Conservation (phyloP, 1,140 invertebrate species). For the Branchinecta lindahli region DNA sequence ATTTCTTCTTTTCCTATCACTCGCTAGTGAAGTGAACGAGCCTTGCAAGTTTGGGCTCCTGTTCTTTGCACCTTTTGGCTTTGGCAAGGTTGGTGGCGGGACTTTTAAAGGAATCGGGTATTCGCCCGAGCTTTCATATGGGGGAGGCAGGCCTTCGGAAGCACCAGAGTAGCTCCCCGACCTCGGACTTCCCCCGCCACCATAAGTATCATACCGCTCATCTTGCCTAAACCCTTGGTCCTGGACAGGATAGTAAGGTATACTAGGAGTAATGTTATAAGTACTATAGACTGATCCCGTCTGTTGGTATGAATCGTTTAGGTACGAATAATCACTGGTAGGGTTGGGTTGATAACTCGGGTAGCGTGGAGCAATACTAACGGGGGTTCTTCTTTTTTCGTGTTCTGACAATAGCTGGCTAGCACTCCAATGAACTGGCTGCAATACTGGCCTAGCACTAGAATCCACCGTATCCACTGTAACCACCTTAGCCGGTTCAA, state of each 20-base stretch:
- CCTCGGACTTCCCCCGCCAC: background rate
- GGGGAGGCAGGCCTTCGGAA: background rate
- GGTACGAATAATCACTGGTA: background rate
- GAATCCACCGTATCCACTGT: background rate
- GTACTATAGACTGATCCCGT: background rate
- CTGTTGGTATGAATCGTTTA: background rate
- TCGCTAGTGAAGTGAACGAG: constrained; percentile 20
- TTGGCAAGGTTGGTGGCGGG: constrained; percentile 19
- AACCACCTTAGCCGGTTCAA: background rate
- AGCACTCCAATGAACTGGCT: constrained; percentile 35
- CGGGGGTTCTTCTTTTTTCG: constrained; percentile 38
- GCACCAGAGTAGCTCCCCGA: background rate
- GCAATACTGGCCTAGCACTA: background rate
- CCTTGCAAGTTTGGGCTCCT: constrained; percentile 15
- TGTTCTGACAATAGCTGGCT: constrained; percentile 42
- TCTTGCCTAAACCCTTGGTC: background rate
- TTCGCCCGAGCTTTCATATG: background rate
- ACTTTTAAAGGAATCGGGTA: background rate
- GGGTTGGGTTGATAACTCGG: background rate
- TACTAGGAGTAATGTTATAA: background rate
- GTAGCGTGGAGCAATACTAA: background rate
- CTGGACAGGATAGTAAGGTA: background rate
- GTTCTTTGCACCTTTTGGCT: constrained; percentile 14
- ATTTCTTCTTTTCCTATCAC: constrained; percentile 20
- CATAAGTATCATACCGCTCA: background rate